Evolutionary conservation across 2,888 invertebrate genomes (phyloP).

Genomic region (Tenthredo amoena): DNA sequence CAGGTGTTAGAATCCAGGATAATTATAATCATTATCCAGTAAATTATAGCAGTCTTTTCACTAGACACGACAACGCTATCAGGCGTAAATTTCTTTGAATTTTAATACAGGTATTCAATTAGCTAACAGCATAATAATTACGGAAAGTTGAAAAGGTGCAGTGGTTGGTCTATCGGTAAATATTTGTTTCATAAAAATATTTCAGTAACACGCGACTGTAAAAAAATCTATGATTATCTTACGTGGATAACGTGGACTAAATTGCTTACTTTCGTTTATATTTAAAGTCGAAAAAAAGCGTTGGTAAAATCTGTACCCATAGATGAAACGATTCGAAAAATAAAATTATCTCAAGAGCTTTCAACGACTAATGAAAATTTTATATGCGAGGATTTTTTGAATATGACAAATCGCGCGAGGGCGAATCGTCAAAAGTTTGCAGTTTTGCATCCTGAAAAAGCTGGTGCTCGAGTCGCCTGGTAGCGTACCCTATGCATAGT

Average conservation of each 20-base stretch:
- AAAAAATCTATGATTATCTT: neutral
- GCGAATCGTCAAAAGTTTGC: neutral
- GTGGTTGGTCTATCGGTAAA: neutral
- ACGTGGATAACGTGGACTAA: neutral
- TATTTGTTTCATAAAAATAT: neutral
- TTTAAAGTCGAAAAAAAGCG: neutral
- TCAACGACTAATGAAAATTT: constrained; percentile 39
- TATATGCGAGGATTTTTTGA: constrained; percentile 10
- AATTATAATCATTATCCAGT: constrained; percentile 47
- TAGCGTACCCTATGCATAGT: neutral
- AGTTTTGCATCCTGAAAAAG: constrained; percentile 11
- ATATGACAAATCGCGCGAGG: constrained; percentile 41
- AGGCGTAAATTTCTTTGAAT: neutral
- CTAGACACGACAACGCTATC: constrained; percentile 13
- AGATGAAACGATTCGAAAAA: neutral
- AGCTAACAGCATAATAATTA: constrained; percentile 14
- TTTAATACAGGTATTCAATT: neutral
- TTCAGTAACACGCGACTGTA: neutral
- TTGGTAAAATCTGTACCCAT: neutral
- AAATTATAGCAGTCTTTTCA: constrained; percentile 39
- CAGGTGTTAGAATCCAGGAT: constrained; percentile 33
- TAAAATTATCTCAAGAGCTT: constrained; percentile 24
- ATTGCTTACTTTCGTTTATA: neutral
- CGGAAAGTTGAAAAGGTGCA: neutral
- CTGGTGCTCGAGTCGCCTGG: constrained; percentile 18